A percentile compares a stretch with the other conserved stretches of the same genome.
Conservation (phyloP, 2,113 vertebrate genomes). For the Lucifuga dentata region DNA sequence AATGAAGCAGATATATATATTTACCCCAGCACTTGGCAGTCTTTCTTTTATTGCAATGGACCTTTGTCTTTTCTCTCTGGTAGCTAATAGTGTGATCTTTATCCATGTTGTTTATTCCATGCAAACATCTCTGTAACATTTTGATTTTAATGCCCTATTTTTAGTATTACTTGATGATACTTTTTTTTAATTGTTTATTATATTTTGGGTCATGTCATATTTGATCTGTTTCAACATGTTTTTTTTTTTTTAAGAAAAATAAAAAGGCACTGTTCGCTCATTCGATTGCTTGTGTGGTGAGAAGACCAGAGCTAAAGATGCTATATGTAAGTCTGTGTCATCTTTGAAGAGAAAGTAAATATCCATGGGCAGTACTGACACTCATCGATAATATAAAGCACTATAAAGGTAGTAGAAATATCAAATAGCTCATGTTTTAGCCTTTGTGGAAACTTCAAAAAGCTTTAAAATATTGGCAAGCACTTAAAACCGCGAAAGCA, state of each 20-base stretch:
- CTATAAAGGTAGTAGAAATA: conserved; percentile 2
- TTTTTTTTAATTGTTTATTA: conserved; percentile 63
- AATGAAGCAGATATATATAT: conserved; percentile 89
- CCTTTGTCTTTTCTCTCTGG: conserved; percentile 84
- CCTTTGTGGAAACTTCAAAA: conserved; percentile 51
- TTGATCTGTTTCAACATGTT: conserved; percentile 84
- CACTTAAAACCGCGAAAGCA: conserved; percentile 38
- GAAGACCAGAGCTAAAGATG: conserved; percentile 43
- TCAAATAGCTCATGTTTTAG: too few species aligned
- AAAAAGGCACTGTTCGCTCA: conserved; percentile 86
- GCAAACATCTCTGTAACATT: conserved; percentile 85
- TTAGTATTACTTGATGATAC: conserved; percentile 83
- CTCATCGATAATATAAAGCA: not conserved
- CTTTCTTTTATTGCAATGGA: conserved; percentile 86
- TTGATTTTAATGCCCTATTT: conserved; percentile 82
- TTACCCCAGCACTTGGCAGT: conserved; percentile 88
- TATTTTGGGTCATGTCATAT: conserved; percentile 83
- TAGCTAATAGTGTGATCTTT: conserved; percentile 86
- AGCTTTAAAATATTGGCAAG: conserved; percentile 42
- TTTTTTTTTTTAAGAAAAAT: conserved; percentile 81
- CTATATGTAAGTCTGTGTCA: conserved; percentile 43
- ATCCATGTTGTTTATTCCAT: conserved; percentile 86
- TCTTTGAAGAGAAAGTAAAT: conserved; percentile 32
- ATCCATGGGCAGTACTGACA: not conserved
- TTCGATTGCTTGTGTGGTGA: conserved; percentile 60